These are phyloP conservation scores for Ivindomyrus marchei DNA, from an alignment of 2,113 vertebrate genomes.

Conservation along the genomic window DNA sequence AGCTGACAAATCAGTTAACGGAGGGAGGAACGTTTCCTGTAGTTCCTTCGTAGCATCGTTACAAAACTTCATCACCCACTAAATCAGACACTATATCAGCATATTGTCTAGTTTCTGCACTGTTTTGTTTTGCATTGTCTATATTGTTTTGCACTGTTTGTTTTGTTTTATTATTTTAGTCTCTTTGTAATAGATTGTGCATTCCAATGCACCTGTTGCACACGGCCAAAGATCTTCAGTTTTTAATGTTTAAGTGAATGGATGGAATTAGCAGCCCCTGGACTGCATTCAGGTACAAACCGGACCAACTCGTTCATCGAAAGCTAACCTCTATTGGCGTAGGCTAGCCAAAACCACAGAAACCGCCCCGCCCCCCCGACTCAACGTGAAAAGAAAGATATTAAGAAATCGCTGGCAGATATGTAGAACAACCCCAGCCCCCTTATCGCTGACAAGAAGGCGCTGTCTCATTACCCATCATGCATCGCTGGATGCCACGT, in stretches of 20 bases:
- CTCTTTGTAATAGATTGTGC: not conserved
- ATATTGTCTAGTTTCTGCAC: not conserved
- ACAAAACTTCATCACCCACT: not conserved
- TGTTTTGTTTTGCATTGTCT: not conserved
- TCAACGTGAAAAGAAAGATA: not conserved
- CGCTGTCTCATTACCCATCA: slow-evolving; percentile 48
- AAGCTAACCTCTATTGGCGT: not conserved
- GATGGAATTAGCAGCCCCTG: not conserved
- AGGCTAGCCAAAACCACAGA: not conserved
- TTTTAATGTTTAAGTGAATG: not conserved
- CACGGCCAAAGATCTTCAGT: not conserved
- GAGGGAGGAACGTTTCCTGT: not conserved
- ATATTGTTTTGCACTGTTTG: not conserved
- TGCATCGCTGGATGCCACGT: slow-evolving; percentile 62
- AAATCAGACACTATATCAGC: not conserved
- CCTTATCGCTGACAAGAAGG: slow-evolving; percentile 7
- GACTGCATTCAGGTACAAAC: not conserved
- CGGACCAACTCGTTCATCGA: too few relatives aligned
- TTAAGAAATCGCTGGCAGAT: not conserved
- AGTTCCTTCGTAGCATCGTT: not conserved
- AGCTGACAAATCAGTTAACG: not conserved
- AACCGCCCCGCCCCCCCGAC: not conserved
- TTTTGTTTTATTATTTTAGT: not conserved
- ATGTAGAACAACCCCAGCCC: not conserved
- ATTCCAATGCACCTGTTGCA: not conserved